These are phyloP conservation scores for Andricus quercusramuli DNA, from an alignment of 2,888 invertebrate genomes.

Conservation along the genomic window DNA sequence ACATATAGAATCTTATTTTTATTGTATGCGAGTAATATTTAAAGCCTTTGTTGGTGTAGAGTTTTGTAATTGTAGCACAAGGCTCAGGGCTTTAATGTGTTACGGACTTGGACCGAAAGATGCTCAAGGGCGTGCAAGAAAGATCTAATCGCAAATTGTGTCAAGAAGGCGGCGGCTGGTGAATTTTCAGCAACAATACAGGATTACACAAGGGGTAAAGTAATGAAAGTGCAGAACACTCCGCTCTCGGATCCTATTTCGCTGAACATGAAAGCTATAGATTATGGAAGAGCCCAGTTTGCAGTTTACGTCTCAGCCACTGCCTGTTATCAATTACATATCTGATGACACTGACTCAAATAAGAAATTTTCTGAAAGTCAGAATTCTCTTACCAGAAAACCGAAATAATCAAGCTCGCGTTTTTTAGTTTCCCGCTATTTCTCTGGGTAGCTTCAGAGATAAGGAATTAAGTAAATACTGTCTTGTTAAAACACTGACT, in stretches of 20 bases:
- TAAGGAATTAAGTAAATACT: not conserved
- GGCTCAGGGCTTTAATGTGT: slow-evolving; percentile 7
- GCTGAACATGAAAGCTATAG: slow-evolving; percentile 41
- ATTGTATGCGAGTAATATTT: not conserved
- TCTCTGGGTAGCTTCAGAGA: not conserved
- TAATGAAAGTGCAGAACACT: slow-evolving; percentile 45
- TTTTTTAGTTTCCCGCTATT: not conserved
- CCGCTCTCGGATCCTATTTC: slow-evolving; percentile 41
- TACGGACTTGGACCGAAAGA: slow-evolving; percentile 17
- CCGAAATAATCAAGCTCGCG: not conserved
- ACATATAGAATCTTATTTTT: not conserved
- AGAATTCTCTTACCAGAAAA: not conserved
- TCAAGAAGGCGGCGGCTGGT: slow-evolving; percentile 44
- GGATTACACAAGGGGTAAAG: slow-evolving; percentile 38
- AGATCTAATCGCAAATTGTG: slow-evolving; percentile 43
- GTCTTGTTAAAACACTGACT: not conserved
- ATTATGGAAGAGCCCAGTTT: slow-evolving; percentile 31
- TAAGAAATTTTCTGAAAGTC: not conserved
- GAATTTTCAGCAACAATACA: slow-evolving; percentile 43
- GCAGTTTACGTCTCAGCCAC: slow-evolving; percentile 41
- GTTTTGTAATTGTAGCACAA: slow-evolving; percentile 14
- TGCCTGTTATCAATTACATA: slow-evolving; percentile 33
- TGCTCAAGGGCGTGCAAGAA: slow-evolving; percentile 36
- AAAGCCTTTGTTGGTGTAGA: not conserved
- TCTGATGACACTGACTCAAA: not conserved